Evolutionary conservation across 1,140 invertebrate species (phyloP).

Genomic region (Nymphalis io): DNA sequence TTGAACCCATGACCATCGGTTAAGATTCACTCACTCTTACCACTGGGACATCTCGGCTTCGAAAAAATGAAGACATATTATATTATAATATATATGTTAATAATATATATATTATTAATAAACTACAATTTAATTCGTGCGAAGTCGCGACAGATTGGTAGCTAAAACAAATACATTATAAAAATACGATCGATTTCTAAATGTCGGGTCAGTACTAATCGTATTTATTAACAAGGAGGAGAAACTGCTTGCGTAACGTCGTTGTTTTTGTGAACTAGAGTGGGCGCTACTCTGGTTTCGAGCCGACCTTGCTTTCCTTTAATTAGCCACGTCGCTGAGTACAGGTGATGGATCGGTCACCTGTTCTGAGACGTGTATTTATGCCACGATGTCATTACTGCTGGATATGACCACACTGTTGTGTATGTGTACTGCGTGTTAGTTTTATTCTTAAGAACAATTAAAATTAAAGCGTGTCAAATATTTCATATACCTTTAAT

Average conservation of each 20-base stretch:
- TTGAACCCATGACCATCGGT: no score
- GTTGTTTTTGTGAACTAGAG: slow-evolving; percentile 60
- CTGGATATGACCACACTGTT: slow-evolving; percentile 26
- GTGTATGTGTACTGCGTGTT: neutral
- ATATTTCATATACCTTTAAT: no score
- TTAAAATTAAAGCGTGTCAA: no score
- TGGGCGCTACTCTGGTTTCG: slow-evolving; percentile 66
- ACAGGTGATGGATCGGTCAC: slow-evolving; percentile 75
- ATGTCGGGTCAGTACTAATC: slow-evolving; percentile 16
- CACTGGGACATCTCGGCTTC: no score
- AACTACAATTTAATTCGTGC: neutral
- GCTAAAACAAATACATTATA: neutral
- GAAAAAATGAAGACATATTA: no score
- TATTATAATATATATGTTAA: no score
- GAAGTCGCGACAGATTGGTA: no score
- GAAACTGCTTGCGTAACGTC: slow-evolving; percentile 48
- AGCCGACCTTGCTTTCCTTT: slow-evolving; percentile 71
- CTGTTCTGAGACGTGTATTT: slow-evolving; percentile 49
- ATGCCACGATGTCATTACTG: neutral
- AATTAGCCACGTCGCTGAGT: slow-evolving; percentile 70
- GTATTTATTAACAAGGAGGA: slow-evolving; percentile 35
- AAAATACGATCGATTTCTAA: slow-evolving; percentile 8
- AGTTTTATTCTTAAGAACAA: no score
- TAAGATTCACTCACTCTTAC: no score
- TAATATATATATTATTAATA: no score